phyloP scores from a whole-genome alignment of 2,888 invertebrate genomes.

The Diadromus collaris region DNA sequence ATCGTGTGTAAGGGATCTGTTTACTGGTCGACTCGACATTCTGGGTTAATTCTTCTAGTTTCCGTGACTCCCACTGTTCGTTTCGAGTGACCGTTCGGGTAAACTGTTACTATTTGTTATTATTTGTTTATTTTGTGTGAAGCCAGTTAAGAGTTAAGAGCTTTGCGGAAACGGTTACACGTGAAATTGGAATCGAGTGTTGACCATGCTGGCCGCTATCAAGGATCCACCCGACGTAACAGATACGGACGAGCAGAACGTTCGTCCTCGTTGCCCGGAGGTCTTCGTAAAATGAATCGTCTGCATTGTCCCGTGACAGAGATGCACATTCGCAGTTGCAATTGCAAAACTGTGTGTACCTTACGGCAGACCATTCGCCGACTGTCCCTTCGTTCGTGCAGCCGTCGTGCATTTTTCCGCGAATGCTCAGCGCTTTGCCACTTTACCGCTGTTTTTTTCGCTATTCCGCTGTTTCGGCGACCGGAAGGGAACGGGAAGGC shows the following conservation, averaged over 20 bases:
- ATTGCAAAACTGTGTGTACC: neutral
- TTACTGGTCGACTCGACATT: too few relatives aligned
- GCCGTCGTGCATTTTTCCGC: slow-evolving; percentile 8
- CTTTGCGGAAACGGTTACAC: too few relatives aligned
- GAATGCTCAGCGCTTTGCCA: neutral
- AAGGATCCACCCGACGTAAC: neutral
- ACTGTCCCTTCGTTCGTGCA: slow-evolving; percentile 4
- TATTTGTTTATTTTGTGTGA: too few relatives aligned
- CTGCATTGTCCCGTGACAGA: slow-evolving; percentile 4
- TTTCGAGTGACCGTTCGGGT: too few relatives aligned
- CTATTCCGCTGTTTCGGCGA: slow-evolving; percentile 30
- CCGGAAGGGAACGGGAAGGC: slow-evolving; percentile 58
- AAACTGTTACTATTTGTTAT: too few relatives aligned
- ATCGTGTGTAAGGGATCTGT: too few relatives aligned
- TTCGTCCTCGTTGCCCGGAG: slow-evolving; percentile 6
- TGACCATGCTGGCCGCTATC: neutral
- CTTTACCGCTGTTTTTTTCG: slow-evolving; percentile 16
- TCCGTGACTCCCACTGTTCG: too few relatives aligned
- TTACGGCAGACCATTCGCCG: neutral
- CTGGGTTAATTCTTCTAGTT: too few relatives aligned
- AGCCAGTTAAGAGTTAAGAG: too few relatives aligned
- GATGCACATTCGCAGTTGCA: slow-evolving; percentile 23
- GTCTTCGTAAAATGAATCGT: slow-evolving; percentile 23
- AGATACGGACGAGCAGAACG: neutral
- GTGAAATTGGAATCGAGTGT: slow-evolving; percentile 10